phyloP scores from a whole-genome alignment of 53 echinoderm and acorn worm species.

The Echinarachnius parma region DNA sequence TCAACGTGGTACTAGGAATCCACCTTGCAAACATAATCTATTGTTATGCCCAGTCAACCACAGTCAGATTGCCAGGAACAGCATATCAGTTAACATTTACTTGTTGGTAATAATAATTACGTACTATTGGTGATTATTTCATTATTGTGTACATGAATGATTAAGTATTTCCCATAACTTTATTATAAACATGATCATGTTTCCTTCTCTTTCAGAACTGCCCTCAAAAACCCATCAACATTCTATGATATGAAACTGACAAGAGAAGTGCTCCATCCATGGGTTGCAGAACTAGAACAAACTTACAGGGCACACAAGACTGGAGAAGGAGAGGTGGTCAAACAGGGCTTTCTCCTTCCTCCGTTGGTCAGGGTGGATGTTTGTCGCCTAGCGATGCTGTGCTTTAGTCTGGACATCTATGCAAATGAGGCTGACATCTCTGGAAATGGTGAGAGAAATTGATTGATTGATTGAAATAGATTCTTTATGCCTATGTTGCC shows the following conservation, averaged over 20 bases:
- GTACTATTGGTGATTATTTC: too few relatives aligned
- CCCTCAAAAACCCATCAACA: background rate
- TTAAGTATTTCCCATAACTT: too few relatives aligned
- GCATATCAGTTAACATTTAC: too few relatives aligned
- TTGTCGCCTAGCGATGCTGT: constrained; percentile 15
- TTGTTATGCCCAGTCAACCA: too few relatives aligned
- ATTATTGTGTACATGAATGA: too few relatives aligned
- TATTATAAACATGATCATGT: too few relatives aligned
- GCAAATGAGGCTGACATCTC: constrained; percentile 9
- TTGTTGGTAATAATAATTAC: too few relatives aligned
- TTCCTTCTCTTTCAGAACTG: background rate
- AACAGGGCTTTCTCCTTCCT: background rate
- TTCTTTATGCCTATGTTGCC: too few relatives aligned
- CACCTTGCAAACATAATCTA: too few relatives aligned
- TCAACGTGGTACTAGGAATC: too few relatives aligned
- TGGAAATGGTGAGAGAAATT: background rate
- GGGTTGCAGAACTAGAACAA: constrained; percentile 6
- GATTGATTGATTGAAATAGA: background rate
- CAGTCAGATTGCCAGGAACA: too few relatives aligned
- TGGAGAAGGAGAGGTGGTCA: background rate
- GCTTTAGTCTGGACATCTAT: constrained; percentile 33
- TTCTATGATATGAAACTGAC: background rate
- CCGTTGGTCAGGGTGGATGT: background rate
- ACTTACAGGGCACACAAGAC: background rate
- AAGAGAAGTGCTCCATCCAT: background rate